A percentile compares a stretch with the other conserved stretches of the same genome.
These are phyloP conservation scores for Gymnoscopelus microlampas DNA, from an alignment of 2,797 vertebrate species.

Conservation along the genomic window DNA sequence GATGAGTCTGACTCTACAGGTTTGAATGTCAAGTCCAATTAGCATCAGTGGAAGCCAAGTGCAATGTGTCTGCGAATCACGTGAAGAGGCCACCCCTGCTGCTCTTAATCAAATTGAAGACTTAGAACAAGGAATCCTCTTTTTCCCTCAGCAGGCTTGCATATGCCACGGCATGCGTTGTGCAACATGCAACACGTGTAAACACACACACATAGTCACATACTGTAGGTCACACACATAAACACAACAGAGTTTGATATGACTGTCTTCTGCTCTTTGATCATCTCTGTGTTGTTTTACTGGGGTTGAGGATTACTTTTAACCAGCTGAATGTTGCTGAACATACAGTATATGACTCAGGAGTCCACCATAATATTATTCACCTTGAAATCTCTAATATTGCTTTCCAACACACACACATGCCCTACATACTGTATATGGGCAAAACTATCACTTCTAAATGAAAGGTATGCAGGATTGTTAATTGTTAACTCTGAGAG, in stretches of 20 bases:
- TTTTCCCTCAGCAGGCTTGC: constrained; percentile 48
- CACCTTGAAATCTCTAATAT: constrained; percentile 1
- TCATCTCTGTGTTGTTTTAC: constrained; percentile 23
- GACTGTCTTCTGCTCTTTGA: constrained; percentile 22
- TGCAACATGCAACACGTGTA: constrained; percentile 34
- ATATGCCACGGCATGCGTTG: too few species aligned
- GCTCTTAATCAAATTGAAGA: constrained; percentile 73
- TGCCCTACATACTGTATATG: neutral
- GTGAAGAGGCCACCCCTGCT: constrained; percentile 58
- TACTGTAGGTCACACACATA: constrained; percentile 17
- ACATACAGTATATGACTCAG: constrained; percentile 31
- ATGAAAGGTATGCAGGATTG: too few species aligned
- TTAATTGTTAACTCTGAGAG: neutral
- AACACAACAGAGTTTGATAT: neutral
- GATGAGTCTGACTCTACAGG: constrained; percentile 16
- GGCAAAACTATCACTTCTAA: too few species aligned
- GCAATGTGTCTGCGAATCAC: constrained; percentile 75
- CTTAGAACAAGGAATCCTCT: constrained; percentile 70
- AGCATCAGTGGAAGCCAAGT: constrained; percentile 54
- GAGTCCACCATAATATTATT: constrained; percentile 22
- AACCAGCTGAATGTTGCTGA: constrained; percentile 19
- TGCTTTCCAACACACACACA: neutral
- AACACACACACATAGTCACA: constrained; percentile 29
- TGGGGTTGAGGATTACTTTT: constrained; percentile 45
- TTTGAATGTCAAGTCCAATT: constrained; percentile 66